Base-by-base conservation (phyloP, 2,113 vertebrate species). In the Irena cyanogastra region DNA sequence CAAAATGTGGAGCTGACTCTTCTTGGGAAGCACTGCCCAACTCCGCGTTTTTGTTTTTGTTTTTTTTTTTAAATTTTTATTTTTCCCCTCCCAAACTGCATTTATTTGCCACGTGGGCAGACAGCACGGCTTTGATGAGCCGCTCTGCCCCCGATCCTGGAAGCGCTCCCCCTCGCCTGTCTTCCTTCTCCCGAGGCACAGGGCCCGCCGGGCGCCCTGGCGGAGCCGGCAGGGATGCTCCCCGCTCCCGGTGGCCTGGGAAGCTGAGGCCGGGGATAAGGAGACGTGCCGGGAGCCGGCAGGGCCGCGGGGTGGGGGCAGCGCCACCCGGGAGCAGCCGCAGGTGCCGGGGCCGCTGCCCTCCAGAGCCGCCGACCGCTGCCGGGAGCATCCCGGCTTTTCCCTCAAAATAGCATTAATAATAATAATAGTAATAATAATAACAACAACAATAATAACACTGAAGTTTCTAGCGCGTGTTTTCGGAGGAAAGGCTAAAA, bases 1-100 rank as follows among this genome's bases (percentile, higher is more conserved):
- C 54, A 87, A 95, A 74, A 87, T 44, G 85, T 72, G 93, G 71
- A 75, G 37, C 63, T 52, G 44, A 16, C 71, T 70, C 76, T 27
- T 50, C 42, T n/a, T 6, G 44, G 45, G 65, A 31, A 66, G 74
- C 79, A 41, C 63, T 72, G 27, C 86, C 41, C 54, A 7, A 3
- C 11, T 26, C 41, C 24, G 13, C 0, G 5, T 13, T 74, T 7
- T 42, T 64, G 17, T 49, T 49, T 15, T 42, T 23, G 23, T n/a
- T 7, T 15, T 42, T 42, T 6, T 8, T 16, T 27, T n/a, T n/a
- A 5, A 6, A 16, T 3, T 6, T 13, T 31, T 39, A 23, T 8
- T 17, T 42, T 22, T 5, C 6, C 6, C 21, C 59, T 79, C 87
- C 15, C 27, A 4, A 22, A 49, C 1, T 10, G 39, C 13, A 11